Evolutionary conservation across 2,888 invertebrate species (phyloP), one percentile per base, ranked within the genome.

Genomic region (Folsomia manolachei): DNA sequence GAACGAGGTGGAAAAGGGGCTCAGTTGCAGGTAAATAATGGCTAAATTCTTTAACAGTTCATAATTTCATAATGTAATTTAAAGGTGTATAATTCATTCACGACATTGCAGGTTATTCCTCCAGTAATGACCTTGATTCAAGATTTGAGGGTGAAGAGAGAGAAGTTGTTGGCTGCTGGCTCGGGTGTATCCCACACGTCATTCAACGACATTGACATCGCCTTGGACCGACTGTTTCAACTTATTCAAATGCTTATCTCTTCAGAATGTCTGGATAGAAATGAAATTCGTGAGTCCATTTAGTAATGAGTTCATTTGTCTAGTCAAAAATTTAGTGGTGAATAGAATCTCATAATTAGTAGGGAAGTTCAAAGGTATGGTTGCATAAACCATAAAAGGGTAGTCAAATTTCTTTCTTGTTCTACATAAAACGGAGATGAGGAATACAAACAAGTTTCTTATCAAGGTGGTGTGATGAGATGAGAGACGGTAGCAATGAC

Each of bases 271-370:
- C 69, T 80, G 56, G 78, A 80, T 66, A 70, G 73, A 1, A 80
- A 80, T 68, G 79, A 80, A 75, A 78, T 80, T 7, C 78, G 79
- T 80, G 74, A 80, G 79, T 70, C 1, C n/a, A n/a, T n/a, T n/a
- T n/a, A n/a, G n/a, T n/a, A n/a, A n/a, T n/a, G n/a, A n/a, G n/a
- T n/a, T n/a, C n/a, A n/a, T n/a, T n/a, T n/a, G n/a, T n/a, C n/a
- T n/a, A n/a, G n/a, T n/a, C n/a, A n/a, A n/a, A n/a, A n/a, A n/a
- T n/a, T n/a, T n/a, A n/a, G n/a, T n/a, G n/a, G n/a, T n/a, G n/a
- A n/a, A n/a, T n/a, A n/a, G n/a, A n/a, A n/a, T n/a, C n/a, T n/a
- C n/a, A n/a, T n/a, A n/a, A n/a, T n/a, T n/a, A n/a, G n/a, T n/a
- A n/a, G n/a, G n/a, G n/a, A n/a, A n/a, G n/a, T n/a, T n/a, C n/a